Percentiles rank a stretch among this genome's conserved stretches.
phyloP scores from a whole-genome alignment of 2,797 vertebrate species.

The Myotis planiceps region DNA sequence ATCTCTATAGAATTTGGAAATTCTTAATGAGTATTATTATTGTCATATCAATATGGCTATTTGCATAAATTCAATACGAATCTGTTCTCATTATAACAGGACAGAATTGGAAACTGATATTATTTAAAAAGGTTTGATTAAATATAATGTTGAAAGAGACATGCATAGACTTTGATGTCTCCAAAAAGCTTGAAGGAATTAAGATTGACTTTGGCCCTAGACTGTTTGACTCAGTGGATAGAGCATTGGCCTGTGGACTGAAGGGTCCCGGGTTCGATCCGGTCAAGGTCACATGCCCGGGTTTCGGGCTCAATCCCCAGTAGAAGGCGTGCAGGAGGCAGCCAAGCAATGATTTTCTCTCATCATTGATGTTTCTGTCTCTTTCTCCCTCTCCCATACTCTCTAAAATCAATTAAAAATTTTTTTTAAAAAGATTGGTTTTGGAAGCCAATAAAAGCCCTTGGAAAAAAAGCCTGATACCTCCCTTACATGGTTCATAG shows the following conservation, averaged over 20 bases:
- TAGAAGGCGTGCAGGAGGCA: too few relatives aligned
- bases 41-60: not conserved
- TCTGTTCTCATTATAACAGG: not conserved
- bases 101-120: not conserved
- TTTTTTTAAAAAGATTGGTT: not conserved
- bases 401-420: too few relatives aligned
- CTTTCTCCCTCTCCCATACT: too few relatives aligned
- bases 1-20: not conserved
- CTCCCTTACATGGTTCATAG: not conserved
- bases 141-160: not conserved
- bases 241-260: too few relatives aligned
- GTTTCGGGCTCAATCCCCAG: too few relatives aligned
- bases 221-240: too few relatives aligned
- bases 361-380: too few relatives aligned
- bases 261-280: too few relatives aligned
- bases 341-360: too few relatives aligned
- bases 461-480: not conserved
- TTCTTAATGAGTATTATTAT: not conserved
- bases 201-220: not conserved
- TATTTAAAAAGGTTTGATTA: not conserved
- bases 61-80: not conserved
- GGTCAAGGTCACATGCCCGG: too few relatives aligned
- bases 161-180: not conserved
- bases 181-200: not conserved
- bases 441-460: not conserved